Base-by-base conservation (phyloP, 2,113 vertebrate species). In the Callipepla californica region DNA sequence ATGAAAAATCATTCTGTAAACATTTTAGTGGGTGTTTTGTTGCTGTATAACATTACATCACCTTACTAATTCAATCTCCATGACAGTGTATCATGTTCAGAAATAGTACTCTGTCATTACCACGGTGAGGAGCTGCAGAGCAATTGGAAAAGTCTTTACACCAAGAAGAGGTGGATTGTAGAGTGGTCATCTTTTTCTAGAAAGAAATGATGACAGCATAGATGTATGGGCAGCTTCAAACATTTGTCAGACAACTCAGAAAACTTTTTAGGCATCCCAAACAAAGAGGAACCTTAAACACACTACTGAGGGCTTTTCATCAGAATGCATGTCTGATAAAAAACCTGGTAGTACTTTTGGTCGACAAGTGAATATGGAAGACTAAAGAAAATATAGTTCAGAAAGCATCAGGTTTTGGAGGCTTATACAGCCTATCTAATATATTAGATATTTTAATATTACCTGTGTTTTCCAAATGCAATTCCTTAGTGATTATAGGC, bases 21-120 rank as follows among this genome's bases (percentile, higher is more conserved):
- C 26, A 20, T 6, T 9, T 50, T 44, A 6, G 11, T 16, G 44
- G 2, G 5, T 6, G 17, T 73, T 79, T 34, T 1, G 0, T 78
- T 72, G 72, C 32, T 2, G 3, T 3, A 28, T 75, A 67, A 63
- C 28, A 48, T 76, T 42, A 32, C 14, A 8, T 17, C 30, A 6
- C 16, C 21, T 68, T 28, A 13, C 47, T 36, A 47, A 20, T 66
- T 65, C 47, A 40, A 40, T 21, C 32, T 51, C 0, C 0, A 30
- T 48, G 14, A 38, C 1, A 3, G 11, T 2, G 2, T 17, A 8
- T 15, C 70, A 22, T 16, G 7, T 58, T 80, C 80, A 74, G 25
- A 86, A 70, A 30, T 8, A 44, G 13, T 9, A 18, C 6, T 82
- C 10, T 6, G 30, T 30, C 53, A 45, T 30, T 26, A 44, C n/a